These are phyloP conservation scores for Grallaria varia DNA, from an alignment of 2,113 vertebrate genomes.

Conservation along the genomic window DNA sequence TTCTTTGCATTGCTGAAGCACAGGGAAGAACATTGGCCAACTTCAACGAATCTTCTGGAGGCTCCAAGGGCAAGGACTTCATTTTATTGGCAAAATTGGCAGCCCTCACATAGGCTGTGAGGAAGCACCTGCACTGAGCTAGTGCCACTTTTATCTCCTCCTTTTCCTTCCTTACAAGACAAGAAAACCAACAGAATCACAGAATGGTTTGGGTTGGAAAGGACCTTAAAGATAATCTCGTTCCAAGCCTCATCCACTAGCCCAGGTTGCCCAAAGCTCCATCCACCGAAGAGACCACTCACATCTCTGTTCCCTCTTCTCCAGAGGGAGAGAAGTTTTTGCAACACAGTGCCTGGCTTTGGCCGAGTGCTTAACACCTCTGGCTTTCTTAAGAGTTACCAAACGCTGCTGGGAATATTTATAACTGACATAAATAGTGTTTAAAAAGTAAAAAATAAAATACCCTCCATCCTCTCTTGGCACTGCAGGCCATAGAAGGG, in stretches of 20 bases:
- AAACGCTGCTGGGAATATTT: background rate
- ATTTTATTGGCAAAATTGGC: background rate
- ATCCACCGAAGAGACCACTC: background rate
- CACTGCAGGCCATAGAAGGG: rapidly evolving
- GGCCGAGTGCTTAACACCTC: background rate
- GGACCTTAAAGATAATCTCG: background rate
- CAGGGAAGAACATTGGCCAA: background rate
- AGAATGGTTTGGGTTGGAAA: background rate
- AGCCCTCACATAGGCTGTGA: background rate
- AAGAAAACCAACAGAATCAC: background rate
- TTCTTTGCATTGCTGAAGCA: background rate
- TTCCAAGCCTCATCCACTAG: background rate
- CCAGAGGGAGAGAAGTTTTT: background rate
- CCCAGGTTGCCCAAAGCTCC: background rate
- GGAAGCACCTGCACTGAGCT: background rate
- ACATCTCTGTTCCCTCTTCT: background rate
- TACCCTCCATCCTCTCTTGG: background rate
- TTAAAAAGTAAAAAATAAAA: background rate
- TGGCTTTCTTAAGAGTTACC: background rate
- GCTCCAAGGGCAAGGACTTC: background rate
- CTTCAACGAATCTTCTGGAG: background rate
- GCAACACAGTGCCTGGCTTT: background rate
- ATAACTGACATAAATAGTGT: background rate
- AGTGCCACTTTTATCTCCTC: background rate
- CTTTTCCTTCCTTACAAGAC: background rate